These are phyloP conservation scores for Leptobrachium ailaonicum DNA, from an alignment of 2,113 vertebrate species.

Conservation along the genomic window DNA sequence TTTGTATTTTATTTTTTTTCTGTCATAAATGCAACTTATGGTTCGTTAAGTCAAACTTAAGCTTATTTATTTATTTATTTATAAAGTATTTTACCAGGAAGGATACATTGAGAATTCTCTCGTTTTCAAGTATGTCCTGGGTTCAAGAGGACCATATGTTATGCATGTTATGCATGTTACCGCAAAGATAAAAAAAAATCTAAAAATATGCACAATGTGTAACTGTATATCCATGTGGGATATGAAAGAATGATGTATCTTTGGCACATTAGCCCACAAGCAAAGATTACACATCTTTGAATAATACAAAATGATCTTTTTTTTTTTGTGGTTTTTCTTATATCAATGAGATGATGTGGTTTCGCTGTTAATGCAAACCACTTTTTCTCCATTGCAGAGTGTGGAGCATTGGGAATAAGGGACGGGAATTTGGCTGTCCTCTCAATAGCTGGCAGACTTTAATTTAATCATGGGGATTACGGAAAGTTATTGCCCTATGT, in stretches of 20 bases:
- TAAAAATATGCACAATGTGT: slow-evolving; percentile 3
- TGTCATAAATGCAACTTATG: too few relatives aligned
- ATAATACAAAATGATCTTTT: slow-evolving; percentile 5
- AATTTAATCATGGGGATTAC: slow-evolving; percentile 34
- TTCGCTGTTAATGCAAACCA: slow-evolving; percentile 15
- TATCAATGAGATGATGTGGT: slow-evolving; percentile 32
- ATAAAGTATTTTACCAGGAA: too few relatives aligned
- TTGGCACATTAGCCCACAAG: background rate
- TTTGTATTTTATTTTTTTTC: too few relatives aligned
- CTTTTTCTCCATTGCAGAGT: slow-evolving; percentile 12
- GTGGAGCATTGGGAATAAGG: background rate
- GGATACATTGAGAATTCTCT: too few relatives aligned
- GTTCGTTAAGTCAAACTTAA: too few relatives aligned
- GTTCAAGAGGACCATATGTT: too few relatives aligned
- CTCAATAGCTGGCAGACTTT: slow-evolving; percentile 25
- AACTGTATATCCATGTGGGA: slow-evolving; percentile 12
- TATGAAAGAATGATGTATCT: slow-evolving; percentile 6
- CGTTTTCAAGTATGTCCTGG: too few relatives aligned
- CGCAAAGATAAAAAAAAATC: background rate
- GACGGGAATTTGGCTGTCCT: background rate
- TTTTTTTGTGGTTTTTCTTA: slow-evolving; percentile 10
- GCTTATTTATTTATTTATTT: too few relatives aligned
- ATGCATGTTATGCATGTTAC: background rate
- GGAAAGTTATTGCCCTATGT: slow-evolving; percentile 33
- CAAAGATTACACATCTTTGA: slow-evolving; percentile 9